These are phyloP conservation scores for Hirtodrosophila alboralis DNA, from an alignment of 2,888 invertebrate genomes.

Conservation along the genomic window DNA sequence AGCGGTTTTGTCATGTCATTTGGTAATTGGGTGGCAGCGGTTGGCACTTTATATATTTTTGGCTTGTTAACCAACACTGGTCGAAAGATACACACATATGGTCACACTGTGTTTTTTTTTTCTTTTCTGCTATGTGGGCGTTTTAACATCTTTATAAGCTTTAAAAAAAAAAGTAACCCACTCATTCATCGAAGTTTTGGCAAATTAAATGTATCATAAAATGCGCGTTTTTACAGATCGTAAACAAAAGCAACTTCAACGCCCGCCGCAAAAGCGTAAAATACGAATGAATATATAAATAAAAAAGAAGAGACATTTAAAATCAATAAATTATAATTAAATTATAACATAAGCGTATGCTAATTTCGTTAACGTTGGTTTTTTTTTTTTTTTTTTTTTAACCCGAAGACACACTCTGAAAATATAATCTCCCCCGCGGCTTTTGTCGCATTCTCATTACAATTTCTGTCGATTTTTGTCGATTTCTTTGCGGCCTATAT, in stretches of 20 bases:
- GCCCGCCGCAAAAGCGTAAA: constrained; percentile 57
- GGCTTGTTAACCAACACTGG: constrained; percentile 57
- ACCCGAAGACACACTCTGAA: constrained; percentile 1
- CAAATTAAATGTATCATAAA: constrained; percentile 66
- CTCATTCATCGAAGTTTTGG: constrained; percentile 49
- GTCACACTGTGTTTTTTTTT: constrained; percentile 41
- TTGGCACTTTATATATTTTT: constrained; percentile 81
- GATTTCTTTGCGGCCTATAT: constrained; percentile 54
- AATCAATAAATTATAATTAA: constrained; percentile 82
- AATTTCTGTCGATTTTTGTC: constrained; percentile 48
- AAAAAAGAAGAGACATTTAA: constrained; percentile 60
- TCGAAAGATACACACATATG: constrained; percentile 26
- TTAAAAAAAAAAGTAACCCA: constrained; percentile 19
- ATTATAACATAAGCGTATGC: constrained; percentile 81
- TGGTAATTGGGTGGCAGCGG: constrained; percentile 83
- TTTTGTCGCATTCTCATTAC: constrained; percentile 64
- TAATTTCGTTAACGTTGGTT: constrained; percentile 75
- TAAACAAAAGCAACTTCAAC: constrained; percentile 81
- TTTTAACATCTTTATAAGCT: constrained; percentile 33
- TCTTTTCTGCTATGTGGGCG: too few species aligned
- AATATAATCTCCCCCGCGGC: constrained; percentile 52
- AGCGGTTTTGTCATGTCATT: constrained; percentile 83
- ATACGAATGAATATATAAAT: constrained; percentile 33
- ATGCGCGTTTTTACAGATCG: constrained; percentile 77
- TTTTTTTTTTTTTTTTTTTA: constrained; percentile 7